Percentiles rank a stretch among this genome's conserved stretches.
These are phyloP conservation scores for Charina bottae DNA, from an alignment of 2,113 vertebrate genomes.

Conservation along the genomic window DNA sequence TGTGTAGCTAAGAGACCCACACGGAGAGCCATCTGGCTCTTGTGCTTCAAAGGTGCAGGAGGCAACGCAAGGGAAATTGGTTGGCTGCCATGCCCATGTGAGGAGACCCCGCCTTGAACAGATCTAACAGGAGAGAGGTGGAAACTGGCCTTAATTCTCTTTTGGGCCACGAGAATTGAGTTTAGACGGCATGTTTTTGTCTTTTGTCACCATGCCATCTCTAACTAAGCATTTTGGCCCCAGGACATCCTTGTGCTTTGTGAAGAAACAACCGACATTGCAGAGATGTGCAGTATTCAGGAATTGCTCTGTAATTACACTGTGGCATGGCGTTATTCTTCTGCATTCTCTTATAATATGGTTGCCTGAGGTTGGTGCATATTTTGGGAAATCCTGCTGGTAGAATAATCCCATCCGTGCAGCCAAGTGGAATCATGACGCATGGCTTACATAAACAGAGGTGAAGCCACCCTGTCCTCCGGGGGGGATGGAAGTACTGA, in stretches of 20 bases:
- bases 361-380: not conserved
- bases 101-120: conserved; percentile 56
- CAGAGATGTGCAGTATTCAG: not conserved
- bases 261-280: conserved; percentile 12
- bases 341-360: not conserved
- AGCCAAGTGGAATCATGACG: not conserved
- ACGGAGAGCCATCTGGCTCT: conserved; percentile 54
- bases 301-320: not conserved
- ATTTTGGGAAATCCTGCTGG: not conserved
- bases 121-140: conserved; percentile 46
- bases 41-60: conserved; percentile 46
- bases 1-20: conserved; percentile 10
- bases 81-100: conserved; percentile 50
- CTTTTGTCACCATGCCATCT: conserved; percentile 36
- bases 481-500: not conserved
- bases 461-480: not conserved
- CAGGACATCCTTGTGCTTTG: conserved; percentile 32
- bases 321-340: not conserved
- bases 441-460: too few relatives aligned
- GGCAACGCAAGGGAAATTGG: conserved; percentile 40
- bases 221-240: conserved; percentile 4
- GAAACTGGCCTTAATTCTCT: conserved; percentile 55
- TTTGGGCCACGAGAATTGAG: conserved; percentile 56
- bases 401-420: not conserved
- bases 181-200: conserved; percentile 31